These are phyloP conservation scores for Lithophane ornitopus DNA, from an alignment of 2,888 invertebrate species.

Conservation along the genomic window DNA sequence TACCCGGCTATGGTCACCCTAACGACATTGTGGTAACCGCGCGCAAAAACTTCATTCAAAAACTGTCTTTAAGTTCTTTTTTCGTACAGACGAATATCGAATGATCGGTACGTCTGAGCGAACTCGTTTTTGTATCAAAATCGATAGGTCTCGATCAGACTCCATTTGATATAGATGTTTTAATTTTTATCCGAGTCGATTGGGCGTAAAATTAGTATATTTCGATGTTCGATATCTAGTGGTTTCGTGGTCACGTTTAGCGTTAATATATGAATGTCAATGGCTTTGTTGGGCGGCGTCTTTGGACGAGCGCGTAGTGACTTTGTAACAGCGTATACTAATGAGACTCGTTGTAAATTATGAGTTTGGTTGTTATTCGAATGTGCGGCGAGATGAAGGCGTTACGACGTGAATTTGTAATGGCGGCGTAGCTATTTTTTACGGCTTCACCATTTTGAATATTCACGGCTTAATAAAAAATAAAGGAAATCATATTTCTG, in stretches of 20 bases:
- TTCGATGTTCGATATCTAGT: constrained; percentile 79
- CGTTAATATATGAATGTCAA: constrained; percentile 88
- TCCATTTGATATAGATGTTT: constrained; percentile 82
- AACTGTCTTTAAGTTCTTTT: constrained; percentile 81
- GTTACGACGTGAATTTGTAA: constrained; percentile 83
- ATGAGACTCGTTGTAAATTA: constrained; percentile 85
- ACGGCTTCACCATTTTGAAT: constrained; percentile 70
- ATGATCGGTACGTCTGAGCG: constrained; percentile 69
- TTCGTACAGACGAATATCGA: constrained; percentile 68
- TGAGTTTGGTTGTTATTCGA: constrained; percentile 82
- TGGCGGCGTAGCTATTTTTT: constrained; percentile 79
- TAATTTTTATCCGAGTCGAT: constrained; percentile 88
- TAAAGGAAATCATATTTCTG: constrained; percentile 64
- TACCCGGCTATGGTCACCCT: constrained; percentile 82
- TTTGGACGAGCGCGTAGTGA: constrained; percentile 75
- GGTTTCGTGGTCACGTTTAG: constrained; percentile 85
- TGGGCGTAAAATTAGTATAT: constrained; percentile 88
- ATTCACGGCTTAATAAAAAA: constrained; percentile 62
- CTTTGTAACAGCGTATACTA: constrained; percentile 84
- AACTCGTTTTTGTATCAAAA: constrained; percentile 79
- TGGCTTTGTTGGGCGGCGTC: constrained; percentile 82
- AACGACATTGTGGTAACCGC: constrained; percentile 86
- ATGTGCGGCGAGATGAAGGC: constrained; percentile 87
- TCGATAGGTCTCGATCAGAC: constrained; percentile 64
- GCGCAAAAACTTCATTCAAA: constrained; percentile 83